Evolutionary conservation across 2,113 vertebrate genomes (phyloP), one percentile per base, ranked within the genome.

Genomic region (Cichladusa arquata): DNA sequence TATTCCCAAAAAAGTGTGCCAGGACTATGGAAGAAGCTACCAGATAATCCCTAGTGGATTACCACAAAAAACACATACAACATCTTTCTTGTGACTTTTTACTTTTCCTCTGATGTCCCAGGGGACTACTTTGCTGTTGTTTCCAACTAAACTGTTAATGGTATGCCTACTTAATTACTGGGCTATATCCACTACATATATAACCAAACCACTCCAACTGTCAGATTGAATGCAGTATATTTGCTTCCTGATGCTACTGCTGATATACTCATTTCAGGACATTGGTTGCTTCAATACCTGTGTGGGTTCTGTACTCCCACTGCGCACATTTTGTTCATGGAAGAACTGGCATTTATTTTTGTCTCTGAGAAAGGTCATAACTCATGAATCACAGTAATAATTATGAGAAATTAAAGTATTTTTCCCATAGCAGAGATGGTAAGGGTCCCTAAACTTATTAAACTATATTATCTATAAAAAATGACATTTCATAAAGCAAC

Each of bases 361-460:
- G 19, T 85, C 58, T 36, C 40, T 33, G 29, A 81, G 36, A 90
- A 93, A 90, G 40, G 72, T 86, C 47, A 47, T 78, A 90, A 91
- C 22, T 71, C 3, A 1, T 86, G 76, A 91, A 87, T 86, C 65
- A 80, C 25, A 65, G 18, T 36, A 94, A 84, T 70, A 92, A 93
- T 89, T 95, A 91, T 73, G 50, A 93, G 50, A 94, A 90, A 90
- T 79, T 81, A 44, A 90, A 85, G n/a, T 56, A 19, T 66, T 91
- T 93, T 89, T 92, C 67, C 36, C 34, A 53, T 48, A 64, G 14
- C 23, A 73, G 45, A 94, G 60, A 82, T 80, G 64, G 53, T 64
- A 86, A 88, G 31, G 13, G 6, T 64, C 45, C 5, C 14, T 11
- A 72, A 83, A 86, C 13, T 92, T 34, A 73, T 80, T 86, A 28